A percentile compares a stretch with the other conserved stretches of the same genome.
phyloP scores from a whole-genome alignment of 2,113 vertebrate genomes.

The Clarias batrachus region DNA sequence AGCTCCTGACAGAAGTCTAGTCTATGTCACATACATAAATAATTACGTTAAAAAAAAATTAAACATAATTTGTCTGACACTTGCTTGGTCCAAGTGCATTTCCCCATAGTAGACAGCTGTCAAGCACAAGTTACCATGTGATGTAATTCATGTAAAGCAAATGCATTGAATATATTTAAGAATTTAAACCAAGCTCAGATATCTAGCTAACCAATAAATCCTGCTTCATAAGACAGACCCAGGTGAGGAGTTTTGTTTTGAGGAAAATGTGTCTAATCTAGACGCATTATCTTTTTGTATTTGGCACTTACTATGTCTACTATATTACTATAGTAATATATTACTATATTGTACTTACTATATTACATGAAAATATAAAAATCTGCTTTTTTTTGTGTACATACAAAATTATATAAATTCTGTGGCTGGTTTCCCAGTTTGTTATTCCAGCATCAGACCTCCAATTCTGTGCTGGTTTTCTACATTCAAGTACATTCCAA shows the following conservation, averaged over 20 bases:
- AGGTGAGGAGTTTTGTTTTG: neutral
- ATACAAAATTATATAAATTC: neutral
- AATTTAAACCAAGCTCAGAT: neutral
- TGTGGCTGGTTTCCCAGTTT: neutral
- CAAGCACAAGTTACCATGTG: neutral
- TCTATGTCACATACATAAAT: neutral
- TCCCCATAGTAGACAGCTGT: neutral
- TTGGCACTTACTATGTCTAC: too few relatives aligned
- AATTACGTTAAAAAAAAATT: too few relatives aligned
- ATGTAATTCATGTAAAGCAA: neutral
- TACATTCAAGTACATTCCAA: neutral
- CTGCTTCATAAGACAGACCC: neutral
- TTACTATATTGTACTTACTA: too few relatives aligned
- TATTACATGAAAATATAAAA: neutral
- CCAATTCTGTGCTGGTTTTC: neutral
- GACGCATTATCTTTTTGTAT: too few relatives aligned
- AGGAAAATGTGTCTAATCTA: neutral
- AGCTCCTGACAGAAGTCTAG: neutral
- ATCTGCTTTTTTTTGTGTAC: neutral
- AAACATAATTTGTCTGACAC: neutral
- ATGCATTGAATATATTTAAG: neutral
- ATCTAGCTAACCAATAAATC: neutral
- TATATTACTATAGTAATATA: too few relatives aligned
- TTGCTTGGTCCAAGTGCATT: neutral
- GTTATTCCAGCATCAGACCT: neutral